Conservation (phyloP, 1,140 invertebrate genomes). For the Glomeris maerens region DNA sequence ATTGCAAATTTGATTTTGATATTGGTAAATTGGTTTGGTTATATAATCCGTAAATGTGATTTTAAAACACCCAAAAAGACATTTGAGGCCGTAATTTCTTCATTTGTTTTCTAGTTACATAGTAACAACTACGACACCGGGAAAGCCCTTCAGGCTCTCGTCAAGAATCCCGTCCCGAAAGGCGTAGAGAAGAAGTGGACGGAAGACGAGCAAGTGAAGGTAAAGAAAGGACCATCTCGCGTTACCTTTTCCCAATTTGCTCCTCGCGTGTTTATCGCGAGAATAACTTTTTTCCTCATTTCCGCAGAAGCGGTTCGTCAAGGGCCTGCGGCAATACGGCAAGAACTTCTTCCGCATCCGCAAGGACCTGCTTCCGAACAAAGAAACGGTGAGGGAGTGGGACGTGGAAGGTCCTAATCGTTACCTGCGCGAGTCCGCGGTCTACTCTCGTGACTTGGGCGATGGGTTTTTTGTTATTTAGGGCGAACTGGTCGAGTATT, state of each 20-base stretch:
- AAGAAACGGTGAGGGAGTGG: constrained; percentile 71
- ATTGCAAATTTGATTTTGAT: too few relatives aligned
- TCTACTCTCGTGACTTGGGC: neutral
- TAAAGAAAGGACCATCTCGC: too few relatives aligned
- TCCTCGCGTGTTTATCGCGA: neutral
- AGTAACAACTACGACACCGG: constrained; percentile 89
- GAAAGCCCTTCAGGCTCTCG: constrained; percentile 83
- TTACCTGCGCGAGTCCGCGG: too few relatives aligned
- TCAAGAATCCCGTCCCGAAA: constrained; percentile 91
- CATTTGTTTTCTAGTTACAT: constrained; percentile 51
- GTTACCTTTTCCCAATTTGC: constrained; percentile 9
- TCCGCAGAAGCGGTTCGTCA: constrained; percentile 81
- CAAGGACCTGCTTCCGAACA: constrained; percentile 88
- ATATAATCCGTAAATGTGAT: too few relatives aligned
- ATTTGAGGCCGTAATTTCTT: too few relatives aligned
- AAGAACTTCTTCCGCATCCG: constrained; percentile 98
- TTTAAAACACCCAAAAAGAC: too few relatives aligned
- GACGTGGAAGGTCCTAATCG: too few relatives aligned
- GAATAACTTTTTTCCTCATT: neutral
- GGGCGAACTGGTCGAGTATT: constrained; percentile 94
- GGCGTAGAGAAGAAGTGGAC: constrained; percentile 95
- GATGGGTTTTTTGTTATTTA: constrained; percentile 24
- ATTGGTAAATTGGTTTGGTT: too few relatives aligned
- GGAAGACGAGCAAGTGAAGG: constrained; percentile 85
- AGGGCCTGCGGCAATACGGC: constrained; percentile 91